Conservation (phyloP, 2,797 vertebrate genomes). For the Epinephelus malabaricus region DNA sequence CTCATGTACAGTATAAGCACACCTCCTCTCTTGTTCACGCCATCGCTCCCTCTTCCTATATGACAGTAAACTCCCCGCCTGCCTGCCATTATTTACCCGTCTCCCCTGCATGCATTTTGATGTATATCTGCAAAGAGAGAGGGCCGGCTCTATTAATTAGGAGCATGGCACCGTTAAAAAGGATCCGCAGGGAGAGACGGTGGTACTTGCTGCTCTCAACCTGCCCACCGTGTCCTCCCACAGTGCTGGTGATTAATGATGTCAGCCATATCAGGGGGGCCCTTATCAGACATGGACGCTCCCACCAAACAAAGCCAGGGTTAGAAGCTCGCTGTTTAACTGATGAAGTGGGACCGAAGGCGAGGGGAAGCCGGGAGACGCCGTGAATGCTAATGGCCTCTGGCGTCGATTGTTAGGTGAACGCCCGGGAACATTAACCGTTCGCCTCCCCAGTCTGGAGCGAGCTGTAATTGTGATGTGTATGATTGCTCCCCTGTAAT, state of each 20-base stretch:
- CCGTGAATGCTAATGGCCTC: constrained; percentile 74
- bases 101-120: constrained; percentile 47
- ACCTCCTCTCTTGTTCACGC: constrained; percentile 13
- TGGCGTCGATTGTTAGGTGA: constrained; percentile 45
- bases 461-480: constrained; percentile 1
- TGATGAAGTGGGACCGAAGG: constrained; percentile 77
- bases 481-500: constrained; percentile 19
- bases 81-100: constrained; percentile 56
- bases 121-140: constrained; percentile 54
- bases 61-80: constrained; percentile 28
- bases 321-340: constrained; percentile 78
- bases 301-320: constrained; percentile 78
- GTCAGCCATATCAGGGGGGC: constrained; percentile 73
- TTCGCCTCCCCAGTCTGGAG: constrained; percentile 16
- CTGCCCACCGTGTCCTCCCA: constrained; percentile 75
- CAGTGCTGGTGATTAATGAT: constrained; percentile 82
- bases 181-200: constrained; percentile 64
- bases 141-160: constrained; percentile 75
- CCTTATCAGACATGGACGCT: constrained; percentile 80
- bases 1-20: constrained; percentile 5
- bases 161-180: constrained; percentile 62
- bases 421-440: constrained; percentile 37
- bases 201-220: constrained; percentile 62
- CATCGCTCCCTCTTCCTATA: constrained; percentile 6
- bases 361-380: constrained; percentile 45